A percentile compares a stretch with the other conserved stretches of the same genome.
phyloP scores from a whole-genome alignment of 2,113 vertebrate species.

The Eurypyga helias region DNA sequence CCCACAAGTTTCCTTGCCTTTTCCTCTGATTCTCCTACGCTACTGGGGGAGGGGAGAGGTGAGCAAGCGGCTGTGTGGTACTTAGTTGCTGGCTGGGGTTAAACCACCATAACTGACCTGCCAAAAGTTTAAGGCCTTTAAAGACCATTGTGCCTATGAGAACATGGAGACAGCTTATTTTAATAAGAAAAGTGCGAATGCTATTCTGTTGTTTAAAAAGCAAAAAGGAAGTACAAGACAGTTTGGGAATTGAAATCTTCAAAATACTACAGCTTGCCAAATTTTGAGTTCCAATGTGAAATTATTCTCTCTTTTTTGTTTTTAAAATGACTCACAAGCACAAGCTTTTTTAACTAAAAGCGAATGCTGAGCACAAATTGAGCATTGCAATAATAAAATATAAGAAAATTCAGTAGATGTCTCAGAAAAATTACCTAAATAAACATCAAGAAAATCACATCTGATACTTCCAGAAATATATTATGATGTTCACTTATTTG shows the following conservation, averaged over 20 bases:
- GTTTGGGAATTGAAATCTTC: not conserved
- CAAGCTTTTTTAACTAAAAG: not conserved
- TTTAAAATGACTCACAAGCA: not conserved
- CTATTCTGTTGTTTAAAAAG: not conserved
- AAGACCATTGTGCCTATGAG: accelerated
- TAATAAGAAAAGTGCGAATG: not conserved
- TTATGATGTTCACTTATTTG: not conserved
- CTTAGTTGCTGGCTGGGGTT: no score
- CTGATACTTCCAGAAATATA: not conserved
- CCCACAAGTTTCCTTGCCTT: no score
- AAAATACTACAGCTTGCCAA: not conserved
- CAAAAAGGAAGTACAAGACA: not conserved
- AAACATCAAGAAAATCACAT: not conserved
- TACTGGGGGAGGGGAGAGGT: no score
- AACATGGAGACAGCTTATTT: not conserved
- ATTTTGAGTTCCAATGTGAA: not conserved
- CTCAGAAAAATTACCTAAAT: not conserved
- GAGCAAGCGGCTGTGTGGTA: no score
- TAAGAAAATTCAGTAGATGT: not conserved
- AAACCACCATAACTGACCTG: not conserved
- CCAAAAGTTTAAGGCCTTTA: not conserved
- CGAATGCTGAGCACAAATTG: not conserved
- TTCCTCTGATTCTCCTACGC: no score
- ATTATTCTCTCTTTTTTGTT: not conserved
- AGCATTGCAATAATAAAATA: not conserved